These are phyloP conservation scores for Chionodraco myersi DNA, from an alignment of 2,113 vertebrate genomes.

Conservation along the genomic window DNA sequence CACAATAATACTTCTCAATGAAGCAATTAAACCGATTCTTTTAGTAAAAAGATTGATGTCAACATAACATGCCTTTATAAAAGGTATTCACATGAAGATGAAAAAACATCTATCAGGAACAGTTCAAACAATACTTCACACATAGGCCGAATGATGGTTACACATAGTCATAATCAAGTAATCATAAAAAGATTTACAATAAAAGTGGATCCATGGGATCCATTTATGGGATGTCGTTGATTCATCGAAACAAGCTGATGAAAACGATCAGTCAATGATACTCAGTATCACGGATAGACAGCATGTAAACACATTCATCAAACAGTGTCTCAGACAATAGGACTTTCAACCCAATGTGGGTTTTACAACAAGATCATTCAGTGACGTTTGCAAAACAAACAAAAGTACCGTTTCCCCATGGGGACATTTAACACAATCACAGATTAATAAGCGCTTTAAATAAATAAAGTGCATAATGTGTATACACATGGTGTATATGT, in stretches of 20 bases:
- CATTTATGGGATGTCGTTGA: slow-evolving; percentile 27
- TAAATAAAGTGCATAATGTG: slow-evolving; percentile 5
- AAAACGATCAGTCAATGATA: slow-evolving; percentile 53
- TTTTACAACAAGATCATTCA: slow-evolving; percentile 25
- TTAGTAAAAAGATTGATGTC: slow-evolving; percentile 42
- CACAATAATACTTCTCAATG: slow-evolving; percentile 65
- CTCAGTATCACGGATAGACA: slow-evolving; percentile 57
- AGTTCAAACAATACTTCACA: slow-evolving; percentile 42
- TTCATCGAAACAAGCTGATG: slow-evolving; percentile 54
- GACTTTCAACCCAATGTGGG: slow-evolving; percentile 67
- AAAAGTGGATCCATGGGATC: slow-evolving; percentile 73
- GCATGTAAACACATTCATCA: slow-evolving; percentile 31
- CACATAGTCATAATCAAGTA: slow-evolving; percentile 49
- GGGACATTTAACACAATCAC: slow-evolving; percentile 33
- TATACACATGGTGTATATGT: slow-evolving; percentile 54
- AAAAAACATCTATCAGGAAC: slow-evolving; percentile 53
- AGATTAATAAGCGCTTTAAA: slow-evolving; percentile 34
- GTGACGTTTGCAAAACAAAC: slow-evolving; percentile 57
- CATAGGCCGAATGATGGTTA: slow-evolving; percentile 56
- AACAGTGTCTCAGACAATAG: slow-evolving; percentile 59
- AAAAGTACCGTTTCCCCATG: slow-evolving; percentile 33
- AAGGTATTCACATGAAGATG: slow-evolving; percentile 67
- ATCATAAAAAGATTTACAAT: slow-evolving; percentile 73
- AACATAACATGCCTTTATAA: slow-evolving; percentile 64
- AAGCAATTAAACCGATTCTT: slow-evolving; percentile 57